Percentiles rank a stretch among this genome's conserved stretches.
Conservation (phyloP, 2,113 vertebrate genomes). For the Craseonycteris thonglongyai region DNA sequence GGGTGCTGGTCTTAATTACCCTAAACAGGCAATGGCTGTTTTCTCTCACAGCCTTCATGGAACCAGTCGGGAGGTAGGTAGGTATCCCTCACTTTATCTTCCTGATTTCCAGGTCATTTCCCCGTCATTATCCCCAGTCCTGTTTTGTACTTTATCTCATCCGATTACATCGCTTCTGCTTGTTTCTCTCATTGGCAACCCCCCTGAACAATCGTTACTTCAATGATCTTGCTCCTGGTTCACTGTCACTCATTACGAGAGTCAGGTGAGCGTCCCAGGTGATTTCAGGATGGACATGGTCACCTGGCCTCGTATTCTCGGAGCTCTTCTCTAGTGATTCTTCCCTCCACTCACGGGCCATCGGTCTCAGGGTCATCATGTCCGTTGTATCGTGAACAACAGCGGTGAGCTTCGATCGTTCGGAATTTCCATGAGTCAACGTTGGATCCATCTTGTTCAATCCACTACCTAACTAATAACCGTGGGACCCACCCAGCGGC, state of each 20-base stretch:
- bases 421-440: background rate
- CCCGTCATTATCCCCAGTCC: too few relatives aligned
- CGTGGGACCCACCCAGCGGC: background rate
- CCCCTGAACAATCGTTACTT: background rate
- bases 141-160: background rate
- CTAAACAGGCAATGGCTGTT: background rate
- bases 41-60: background rate
- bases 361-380: background rate
- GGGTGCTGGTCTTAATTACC: background rate
- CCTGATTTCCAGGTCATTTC: background rate
- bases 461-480: background rate
- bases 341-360: too few relatives aligned
- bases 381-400: background rate
- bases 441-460: background rate
- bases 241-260: background rate
- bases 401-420: too few relatives aligned
- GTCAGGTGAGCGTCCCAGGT: background rate
- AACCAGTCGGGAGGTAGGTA: background rate
- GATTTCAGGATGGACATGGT: background rate
- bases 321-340: background rate
- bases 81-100: too few relatives aligned
- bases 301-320: background rate
- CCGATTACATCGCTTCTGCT: background rate
- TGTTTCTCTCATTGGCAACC: background rate
- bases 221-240: background rate